phyloP scores from a whole-genome alignment of 2,113 vertebrate species.

The Eublepharis macularius region DNA sequence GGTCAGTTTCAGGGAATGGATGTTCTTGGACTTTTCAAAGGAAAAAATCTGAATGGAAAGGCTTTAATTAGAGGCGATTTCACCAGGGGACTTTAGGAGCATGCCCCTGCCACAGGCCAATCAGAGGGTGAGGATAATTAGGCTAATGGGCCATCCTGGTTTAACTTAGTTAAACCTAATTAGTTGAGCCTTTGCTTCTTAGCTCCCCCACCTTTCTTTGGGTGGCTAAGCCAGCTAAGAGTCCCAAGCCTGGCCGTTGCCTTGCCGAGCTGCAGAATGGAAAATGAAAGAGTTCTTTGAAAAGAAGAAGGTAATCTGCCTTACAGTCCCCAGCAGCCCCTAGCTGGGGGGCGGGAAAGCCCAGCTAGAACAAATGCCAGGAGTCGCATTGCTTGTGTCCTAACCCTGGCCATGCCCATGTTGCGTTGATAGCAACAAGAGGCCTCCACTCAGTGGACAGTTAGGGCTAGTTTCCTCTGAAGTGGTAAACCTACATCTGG shows the following conservation, averaged over 20 bases:
- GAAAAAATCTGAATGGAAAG: too few relatives aligned
- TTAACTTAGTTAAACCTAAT: background rate
- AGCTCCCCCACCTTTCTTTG: background rate
- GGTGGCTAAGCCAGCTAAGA: too few relatives aligned
- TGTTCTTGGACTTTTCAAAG: too few relatives aligned
- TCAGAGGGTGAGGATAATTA: background rate
- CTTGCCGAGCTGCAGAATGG: background rate
- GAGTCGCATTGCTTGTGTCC: background rate
- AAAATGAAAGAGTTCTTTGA: background rate
- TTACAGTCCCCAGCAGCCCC: background rate
- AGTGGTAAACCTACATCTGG: background rate
- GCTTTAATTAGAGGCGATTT: background rate
- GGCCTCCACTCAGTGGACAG: background rate
- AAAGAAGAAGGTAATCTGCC: background rate
- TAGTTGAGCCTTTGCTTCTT: background rate
- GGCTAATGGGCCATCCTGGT: background rate
- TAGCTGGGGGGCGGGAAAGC: background rate
- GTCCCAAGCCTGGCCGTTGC: background rate
- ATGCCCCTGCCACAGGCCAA: background rate
- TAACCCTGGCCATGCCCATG: background rate
- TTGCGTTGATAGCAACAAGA: background rate
- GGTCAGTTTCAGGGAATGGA: too few relatives aligned
- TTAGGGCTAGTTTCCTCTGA: too few relatives aligned
- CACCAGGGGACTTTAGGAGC: rapidly evolving
- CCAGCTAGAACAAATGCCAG: background rate